Base-by-base conservation (phyloP, 92 coral and sea anemone genomes). In the Phenganax subtilis region DNA sequence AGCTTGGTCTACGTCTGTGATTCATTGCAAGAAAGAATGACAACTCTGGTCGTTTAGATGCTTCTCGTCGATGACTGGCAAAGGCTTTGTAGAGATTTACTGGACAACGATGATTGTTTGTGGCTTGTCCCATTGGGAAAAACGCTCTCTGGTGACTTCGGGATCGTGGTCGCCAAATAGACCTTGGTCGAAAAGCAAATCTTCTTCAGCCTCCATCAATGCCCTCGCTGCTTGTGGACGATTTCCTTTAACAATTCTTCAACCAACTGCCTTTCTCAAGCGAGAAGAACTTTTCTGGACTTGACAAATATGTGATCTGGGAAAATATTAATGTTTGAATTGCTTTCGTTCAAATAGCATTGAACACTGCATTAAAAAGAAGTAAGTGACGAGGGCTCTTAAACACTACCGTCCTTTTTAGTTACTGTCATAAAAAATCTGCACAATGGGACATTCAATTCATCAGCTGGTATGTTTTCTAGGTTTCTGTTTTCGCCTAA, bases 171-270 rank as follows among this genome's bases (percentile, higher is more conserved):
- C 80, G 55, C 85, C 88, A 79, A 88, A 89, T 72, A 76, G 85
- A 25, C 85, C 80, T 37, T 52, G 15, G 55, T 51, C 76, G 77
- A 85, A 81, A 80, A 86, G 29, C 58, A 82, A 25, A 51, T 81
- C 89, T 71, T 85, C 86, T 55, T 88, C 91, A 47, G 80, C 84
- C 9, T 85, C 88, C 55, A 86, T 77, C 84, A 86, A 70, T 12
- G 84, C 74, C 20, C 75, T 70, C 5, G 86, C 86, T 37, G 86
- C 89, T 82, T 55, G 82, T 8, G 79, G 72, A 61, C 88, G 88
- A 71, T 85, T 85, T 85, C 88, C 71, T 44, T 85, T 79, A 62
- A 61, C 73, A 71, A 57, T 30, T 68, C 53, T 6, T 54, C 59
- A 8, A 85, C 12, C 57, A 85, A 56, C 77, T 86, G 77, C 62